Evolutionary conservation across 2,888 invertebrate genomes (phyloP), one percentile per base, ranked within the genome.

Genomic region (Lordiphosa fenestrarum): DNA sequence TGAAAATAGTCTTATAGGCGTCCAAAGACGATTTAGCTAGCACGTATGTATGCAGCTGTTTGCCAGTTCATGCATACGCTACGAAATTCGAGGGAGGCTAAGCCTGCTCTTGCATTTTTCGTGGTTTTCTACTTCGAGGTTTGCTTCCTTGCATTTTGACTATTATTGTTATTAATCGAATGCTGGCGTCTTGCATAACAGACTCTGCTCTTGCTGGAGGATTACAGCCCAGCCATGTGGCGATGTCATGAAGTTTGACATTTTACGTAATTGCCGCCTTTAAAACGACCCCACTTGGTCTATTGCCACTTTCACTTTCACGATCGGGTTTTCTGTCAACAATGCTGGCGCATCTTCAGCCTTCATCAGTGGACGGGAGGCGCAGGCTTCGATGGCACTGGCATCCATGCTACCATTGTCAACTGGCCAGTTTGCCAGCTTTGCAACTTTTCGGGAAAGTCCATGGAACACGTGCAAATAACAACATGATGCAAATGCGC

Each of bases 221-320:
- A 57, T 62, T 54, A 51, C 25, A 36, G 44, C 30, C 54, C 25
- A 7, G 25, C 25, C 25, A 50, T 57, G 60, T 61, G 59, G 61
- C 71, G 57, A 55, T 48, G 61, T 57, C 61, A 33, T 54, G 74
- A 63, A 71, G 57, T 77, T 73, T 75, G 71, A 65, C 66, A 73
- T 77, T 73, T 77, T 73, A 69, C 38, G 54, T 75, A 75, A 75
- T 53, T 65, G 53, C 52, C 33, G 10, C 35, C 46, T 46, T 23
- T 19, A 52, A 40, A 41, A 13, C 60, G 39, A 36, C 33, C 47
- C 47, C 46, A 46, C 23, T 44, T 44, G 53, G 41, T 53, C 63
- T 60, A 47, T 71, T 38, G 62, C 30, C 62, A 50, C 74, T 77
- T 73, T 73, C 71, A 53, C 74, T 77, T 72, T 69, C 68, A 53